Conservation (phyloP, 30 jellyfish, hydroid and myxozoan species). For the Morbakka virulenta region DNA sequence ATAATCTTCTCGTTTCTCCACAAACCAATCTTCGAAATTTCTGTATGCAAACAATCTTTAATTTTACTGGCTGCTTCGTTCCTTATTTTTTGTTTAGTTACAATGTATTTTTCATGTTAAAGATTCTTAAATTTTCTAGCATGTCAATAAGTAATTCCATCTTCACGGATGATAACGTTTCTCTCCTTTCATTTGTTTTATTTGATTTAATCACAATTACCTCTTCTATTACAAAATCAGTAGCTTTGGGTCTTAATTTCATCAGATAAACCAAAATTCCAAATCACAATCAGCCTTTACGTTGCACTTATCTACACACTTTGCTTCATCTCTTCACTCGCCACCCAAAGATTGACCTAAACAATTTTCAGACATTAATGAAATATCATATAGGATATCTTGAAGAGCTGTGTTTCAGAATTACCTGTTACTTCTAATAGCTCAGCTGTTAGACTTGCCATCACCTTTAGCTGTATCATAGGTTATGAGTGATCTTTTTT, state of each 20-base stretch:
- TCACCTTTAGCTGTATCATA: no score
- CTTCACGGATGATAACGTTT: background rate
- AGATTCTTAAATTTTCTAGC: conserved; percentile 13
- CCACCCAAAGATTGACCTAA: no score
- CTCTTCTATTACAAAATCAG: conserved; percentile 26
- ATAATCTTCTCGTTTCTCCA: no score
- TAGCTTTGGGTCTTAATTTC: conserved; percentile 24
- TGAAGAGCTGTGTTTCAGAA: no score
- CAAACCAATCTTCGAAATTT: no score
- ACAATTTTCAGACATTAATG: no score
- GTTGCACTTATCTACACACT: conserved; percentile 19
- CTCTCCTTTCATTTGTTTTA: conserved; percentile 21
- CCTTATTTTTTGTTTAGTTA: background rate
- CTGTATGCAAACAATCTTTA: no score
- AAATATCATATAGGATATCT: no score
- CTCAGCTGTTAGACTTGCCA: no score
- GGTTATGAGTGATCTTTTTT: no score
- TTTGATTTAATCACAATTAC: conserved; percentile 13
- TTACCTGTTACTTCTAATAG: no score
- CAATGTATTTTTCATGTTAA: conserved; percentile 3
- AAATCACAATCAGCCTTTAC: conserved; percentile 22
- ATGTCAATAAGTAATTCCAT: background rate
- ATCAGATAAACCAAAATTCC: conserved; percentile 28
- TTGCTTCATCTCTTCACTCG: conserved; percentile 13
- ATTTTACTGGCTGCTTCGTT: conserved; percentile 1